These are phyloP conservation scores for Trachurus trachurus DNA, from an alignment of 2,797 vertebrate genomes.

Conservation along the genomic window DNA sequence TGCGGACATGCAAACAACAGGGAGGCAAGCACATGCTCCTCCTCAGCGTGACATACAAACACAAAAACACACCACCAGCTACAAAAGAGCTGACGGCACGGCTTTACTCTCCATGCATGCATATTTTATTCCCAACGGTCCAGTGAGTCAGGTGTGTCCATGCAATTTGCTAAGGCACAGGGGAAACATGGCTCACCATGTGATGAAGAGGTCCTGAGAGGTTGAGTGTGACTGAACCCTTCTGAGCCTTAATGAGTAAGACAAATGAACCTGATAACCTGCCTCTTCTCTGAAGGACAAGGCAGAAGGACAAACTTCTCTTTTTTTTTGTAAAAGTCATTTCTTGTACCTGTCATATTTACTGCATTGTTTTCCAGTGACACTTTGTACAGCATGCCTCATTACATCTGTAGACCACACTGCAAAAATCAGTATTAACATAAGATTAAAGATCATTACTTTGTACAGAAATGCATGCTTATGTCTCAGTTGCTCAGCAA, in stretches of 20 bases:
- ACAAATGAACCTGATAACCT: slow-evolving; percentile 32
- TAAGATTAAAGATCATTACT: slow-evolving; percentile 35
- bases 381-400: slow-evolving; percentile 44
- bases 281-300: slow-evolving; percentile 18
- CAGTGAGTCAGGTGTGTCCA: not conserved
- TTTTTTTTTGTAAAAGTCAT: slow-evolving; percentile 2
- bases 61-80: slow-evolving; percentile 30
- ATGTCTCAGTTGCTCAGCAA: slow-evolving; percentile 10
- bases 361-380: slow-evolving; percentile 30
- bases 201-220: slow-evolving; percentile 25
- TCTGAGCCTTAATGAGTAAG: slow-evolving; percentile 12
- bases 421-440: slow-evolving; percentile 32
- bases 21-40: slow-evolving; percentile 6
- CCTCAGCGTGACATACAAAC: slow-evolving; percentile 33
- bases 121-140: slow-evolving; percentile 11
- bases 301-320: slow-evolving; percentile 1
- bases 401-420: slow-evolving; percentile 38
- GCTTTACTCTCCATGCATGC: slow-evolving; percentile 29
- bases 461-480: slow-evolving; percentile 46
- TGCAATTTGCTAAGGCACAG: slow-evolving; percentile 18
- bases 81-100: slow-evolving; percentile 7
- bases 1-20: slow-evolving; percentile 15
- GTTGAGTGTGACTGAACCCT: slow-evolving; percentile 19
- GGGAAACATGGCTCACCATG: slow-evolving; percentile 30
- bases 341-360: slow-evolving; percentile 24